A percentile compares a stretch with the other conserved stretches of the same genome.
phyloP scores from a whole-genome alignment of 92 coral and sea anemone species.

The Palythoa heliodiscus region DNA sequence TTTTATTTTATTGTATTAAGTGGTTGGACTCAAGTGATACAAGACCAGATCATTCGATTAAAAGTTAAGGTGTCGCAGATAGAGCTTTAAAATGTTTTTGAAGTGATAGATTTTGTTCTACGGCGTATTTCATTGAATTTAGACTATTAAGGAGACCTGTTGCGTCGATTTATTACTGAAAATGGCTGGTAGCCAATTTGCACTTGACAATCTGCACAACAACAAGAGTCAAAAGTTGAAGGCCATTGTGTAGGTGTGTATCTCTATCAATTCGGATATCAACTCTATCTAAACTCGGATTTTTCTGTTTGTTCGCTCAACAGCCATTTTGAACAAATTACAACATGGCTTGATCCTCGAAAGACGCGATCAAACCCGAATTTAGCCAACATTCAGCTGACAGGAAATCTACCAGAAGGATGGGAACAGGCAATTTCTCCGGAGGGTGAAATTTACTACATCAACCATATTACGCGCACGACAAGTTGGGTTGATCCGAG shows the following conservation, averaged over 20 bases:
- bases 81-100: conserved; percentile 24
- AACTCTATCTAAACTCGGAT: conserved; percentile 25
- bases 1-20: conserved; percentile 42
- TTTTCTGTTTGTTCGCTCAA: conserved; percentile 49
- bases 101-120: conserved; percentile 9
- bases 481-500: conserved; percentile 99
- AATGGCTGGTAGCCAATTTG: conserved; percentile 82
- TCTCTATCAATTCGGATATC: background rate
- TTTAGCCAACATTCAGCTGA: conserved; percentile 68
- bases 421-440: conserved; percentile 99
- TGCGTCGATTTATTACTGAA: conserved; percentile 62
- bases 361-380: conserved; percentile 97
- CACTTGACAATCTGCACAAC: conserved; percentile 33
- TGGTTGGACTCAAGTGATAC: conserved; percentile 11
- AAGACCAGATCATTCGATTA: background rate
- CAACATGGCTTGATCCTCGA: conserved; percentile 97
- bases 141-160: conserved; percentile 57
- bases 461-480: conserved; percentile 86
- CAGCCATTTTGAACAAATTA: conserved; percentile 93
- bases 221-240: conserved; percentile 18
- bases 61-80: background rate
- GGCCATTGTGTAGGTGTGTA: background rate
- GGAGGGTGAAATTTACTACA: conserved; percentile 89
- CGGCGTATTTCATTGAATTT: background rate
- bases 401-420: conserved; percentile 82